Evolutionary conservation across 2,888 invertebrate genomes (phyloP), one percentile per base, ranked within the genome.

Genomic region (Ectropis crepuscularia): DNA sequence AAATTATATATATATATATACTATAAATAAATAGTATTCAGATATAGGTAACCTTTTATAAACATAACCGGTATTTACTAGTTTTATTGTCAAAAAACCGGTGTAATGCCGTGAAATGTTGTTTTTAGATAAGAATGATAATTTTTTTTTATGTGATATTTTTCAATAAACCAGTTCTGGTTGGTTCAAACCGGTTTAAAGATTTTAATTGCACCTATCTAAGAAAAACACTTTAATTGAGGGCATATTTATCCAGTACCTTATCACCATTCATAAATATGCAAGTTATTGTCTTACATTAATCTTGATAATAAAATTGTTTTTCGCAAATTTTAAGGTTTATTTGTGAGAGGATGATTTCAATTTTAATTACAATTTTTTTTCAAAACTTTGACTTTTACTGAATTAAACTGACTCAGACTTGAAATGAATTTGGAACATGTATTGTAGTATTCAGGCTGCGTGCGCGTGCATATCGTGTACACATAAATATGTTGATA

Each of bases 31-130:
- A n/a, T 4, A 28, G 16, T 28, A 28, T 2, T 28, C 16, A 28
- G 16, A 28, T 28, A 28, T 28, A 1, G 4, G 16, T 28, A 28
- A 28, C 16, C 1, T 28, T 28, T 28, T 28, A 4, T 28, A 28
- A 28, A 28, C 16, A 28, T 41, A 41, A 49, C 38, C 8, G 12
- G 39, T 50, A 50, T 39, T 50, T 50, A 39, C n/a, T 38, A 28
- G 57, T 48, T 38, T 10, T 16, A 5, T 37, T 6, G 9, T 16
- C 0, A 46, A 11, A 36, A 42, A 49, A 42, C 42, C 36, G 16
- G 63, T 63, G 38, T 60, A 45, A 47, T 49, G 59, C n/a, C 37
- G 62, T 48, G 42, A 46, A 36, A 11, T 12, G 46, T 47, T 7
- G 9, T 39, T 0, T 11, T 7, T 38, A n/a, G 37, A 38, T 38